phyloP scores from a whole-genome alignment of 1,140 invertebrate genomes.

The Zaprionus ornatus region DNA sequence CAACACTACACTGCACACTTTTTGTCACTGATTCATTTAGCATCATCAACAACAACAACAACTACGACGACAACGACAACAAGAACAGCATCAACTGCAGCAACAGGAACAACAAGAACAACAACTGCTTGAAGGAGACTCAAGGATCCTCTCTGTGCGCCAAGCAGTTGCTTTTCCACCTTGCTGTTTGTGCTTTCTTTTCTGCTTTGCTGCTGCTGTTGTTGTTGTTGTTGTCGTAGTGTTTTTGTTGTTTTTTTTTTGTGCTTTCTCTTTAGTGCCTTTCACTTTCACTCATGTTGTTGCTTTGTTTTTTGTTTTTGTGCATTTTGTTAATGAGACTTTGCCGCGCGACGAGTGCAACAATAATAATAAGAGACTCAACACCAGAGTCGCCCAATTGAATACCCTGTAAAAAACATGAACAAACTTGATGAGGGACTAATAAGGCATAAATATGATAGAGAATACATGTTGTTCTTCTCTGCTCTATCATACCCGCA shows the following conservation, averaged over 20 bases:
- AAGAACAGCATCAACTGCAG: background rate
- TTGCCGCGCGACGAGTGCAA: slow-evolving; percentile 20
- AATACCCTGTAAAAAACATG: slow-evolving; percentile 3
- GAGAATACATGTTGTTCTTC: no score
- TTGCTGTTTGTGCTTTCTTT: slow-evolving; percentile 23
- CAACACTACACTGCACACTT: background rate
- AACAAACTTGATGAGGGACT: no score
- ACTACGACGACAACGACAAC: slow-evolving; percentile 3
- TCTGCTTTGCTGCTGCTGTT: slow-evolving; percentile 19
- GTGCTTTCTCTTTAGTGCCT: slow-evolving; percentile 13
- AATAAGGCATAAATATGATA: no score
- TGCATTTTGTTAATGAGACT: slow-evolving; percentile 60
- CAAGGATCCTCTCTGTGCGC: slow-evolving; percentile 49
- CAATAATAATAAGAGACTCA: slow-evolving; percentile 9
- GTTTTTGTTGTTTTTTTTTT: slow-evolving; percentile 7
- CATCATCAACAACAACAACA: slow-evolving; percentile 5
- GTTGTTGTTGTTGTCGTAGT: slow-evolving; percentile 23
- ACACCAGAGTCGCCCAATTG: background rate
- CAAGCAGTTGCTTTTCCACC: slow-evolving; percentile 20
- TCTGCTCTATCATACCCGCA: background rate
- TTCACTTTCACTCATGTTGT: slow-evolving; percentile 42
- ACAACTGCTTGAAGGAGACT: slow-evolving; percentile 43
- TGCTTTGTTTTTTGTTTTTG: slow-evolving; percentile 32
- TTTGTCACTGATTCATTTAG: slow-evolving; percentile 35
- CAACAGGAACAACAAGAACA: slow-evolving; percentile 15